Percentiles rank a stretch among this genome's conserved stretches.
Evolutionary conservation across 2,113 vertebrate species (phyloP).

Genomic region (Clarias macrocephalus): DNA sequence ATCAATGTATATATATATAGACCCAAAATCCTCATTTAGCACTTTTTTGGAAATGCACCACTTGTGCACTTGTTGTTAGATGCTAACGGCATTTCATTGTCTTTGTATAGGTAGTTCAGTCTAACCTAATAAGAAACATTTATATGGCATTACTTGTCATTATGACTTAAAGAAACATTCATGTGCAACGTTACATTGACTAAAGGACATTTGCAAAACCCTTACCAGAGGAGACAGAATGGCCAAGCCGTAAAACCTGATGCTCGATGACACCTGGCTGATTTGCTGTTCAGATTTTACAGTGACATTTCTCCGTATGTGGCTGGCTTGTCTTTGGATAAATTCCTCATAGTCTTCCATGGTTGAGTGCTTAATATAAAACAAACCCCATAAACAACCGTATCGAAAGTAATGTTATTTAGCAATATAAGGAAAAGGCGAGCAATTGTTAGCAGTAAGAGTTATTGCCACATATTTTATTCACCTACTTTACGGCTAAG

Average conservation of each 20-base stretch:
- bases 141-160: not conserved
- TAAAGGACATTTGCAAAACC: not conserved
- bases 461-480: not conserved
- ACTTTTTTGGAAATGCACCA: no score
- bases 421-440: not conserved
- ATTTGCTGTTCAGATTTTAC: conserved; percentile 12
- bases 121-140: not conserved
- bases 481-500: not conserved
- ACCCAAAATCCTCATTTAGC: no score
- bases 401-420: not conserved
- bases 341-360: conserved; percentile 74
- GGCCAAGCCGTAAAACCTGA: conserved; percentile 23
- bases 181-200: not conserved
- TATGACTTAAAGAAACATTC: not conserved
- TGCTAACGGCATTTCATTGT: no score
- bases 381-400: not conserved
- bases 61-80: no score
- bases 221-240: conserved; percentile 45
- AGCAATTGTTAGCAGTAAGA: not conserved
- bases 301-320: conserved; percentile 36
- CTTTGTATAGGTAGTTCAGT: no score
- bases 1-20: no score
- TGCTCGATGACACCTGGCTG: conserved; percentile 9
- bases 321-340: conserved; percentile 53
- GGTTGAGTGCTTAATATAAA: not conserved